Evolutionary conservation across 2,888 invertebrate genomes (phyloP), one percentile per base, ranked within the genome.

Genomic region (Leptinotarsa juncta): DNA sequence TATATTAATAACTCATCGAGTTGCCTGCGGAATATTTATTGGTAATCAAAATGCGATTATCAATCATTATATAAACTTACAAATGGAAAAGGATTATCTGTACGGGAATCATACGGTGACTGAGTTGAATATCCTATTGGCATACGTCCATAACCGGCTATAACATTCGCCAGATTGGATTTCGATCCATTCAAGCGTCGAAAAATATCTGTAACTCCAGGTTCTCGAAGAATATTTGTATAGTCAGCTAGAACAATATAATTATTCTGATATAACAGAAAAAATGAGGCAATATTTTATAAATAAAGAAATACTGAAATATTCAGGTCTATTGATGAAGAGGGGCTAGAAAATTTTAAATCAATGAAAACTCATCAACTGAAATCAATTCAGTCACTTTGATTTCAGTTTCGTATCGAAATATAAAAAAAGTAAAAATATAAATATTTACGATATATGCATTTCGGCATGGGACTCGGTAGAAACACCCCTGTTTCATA

Each of bases 401-500:
- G 10, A 10, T 42, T 42, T 12, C 10, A 12, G 42, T 12, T 7
- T 23, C 23, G 16, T 32, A 23, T 51, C 23, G n/a, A 5, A 7
- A 20, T 20, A 10, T 55, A 10, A 15, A 15, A 26, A 26, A 50
- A 62, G 2, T 14, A 12, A 55, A 16, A 65, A n/a, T 75, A 79
- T 88, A 16, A 65, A n/a, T 75, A 79, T 88, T 89, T 85, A 92
- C 93, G 90, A 81, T 90, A 93, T 15, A 92, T 88, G 82, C 96
- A 96, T 80, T 92, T 92, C 0, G 96, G 96, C 74, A 94, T 89
- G 0, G 93, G 92, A 49, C 89, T 89, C 0, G 96, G 96, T 51
- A 89, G 83, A 85, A 93, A 96, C 4, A 87, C 78, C 0, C 95
- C 95, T 0, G 88, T 89, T 7, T 91, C 89, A 82, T 94, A 95